Evolutionary conservation across 2,113 vertebrate species (phyloP).

Genomic region (Ceyx melanurus): DNA sequence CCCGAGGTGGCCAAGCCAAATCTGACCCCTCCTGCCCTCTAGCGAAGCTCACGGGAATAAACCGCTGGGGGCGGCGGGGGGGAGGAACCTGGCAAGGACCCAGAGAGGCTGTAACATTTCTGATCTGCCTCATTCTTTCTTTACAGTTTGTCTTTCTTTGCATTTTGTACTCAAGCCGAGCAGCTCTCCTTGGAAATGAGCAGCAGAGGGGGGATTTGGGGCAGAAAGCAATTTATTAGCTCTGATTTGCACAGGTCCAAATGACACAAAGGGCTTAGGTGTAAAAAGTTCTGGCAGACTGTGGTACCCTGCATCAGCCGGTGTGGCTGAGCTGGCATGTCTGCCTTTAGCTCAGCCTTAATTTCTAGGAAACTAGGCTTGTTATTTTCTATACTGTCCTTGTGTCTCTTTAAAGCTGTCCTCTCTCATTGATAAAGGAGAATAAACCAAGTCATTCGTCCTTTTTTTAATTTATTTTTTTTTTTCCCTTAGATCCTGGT

Average conservation of each 20-base stretch:
- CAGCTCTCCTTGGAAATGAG: neutral
- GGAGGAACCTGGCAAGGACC: neutral
- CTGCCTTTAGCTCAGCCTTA: neutral
- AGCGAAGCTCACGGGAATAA: neutral
- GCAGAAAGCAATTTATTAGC: neutral
- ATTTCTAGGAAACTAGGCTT: neutral
- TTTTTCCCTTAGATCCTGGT: neutral
- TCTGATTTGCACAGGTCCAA: neutral
- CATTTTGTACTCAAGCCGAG: neutral
- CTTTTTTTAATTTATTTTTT: neutral
- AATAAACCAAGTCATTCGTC: neutral
- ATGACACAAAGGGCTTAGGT: neutral
- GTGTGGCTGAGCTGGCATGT: neutral
- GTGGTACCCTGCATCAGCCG: fast-evolving
- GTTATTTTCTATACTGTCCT: neutral
- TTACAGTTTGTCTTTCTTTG: neutral
- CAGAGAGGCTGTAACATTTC: neutral
- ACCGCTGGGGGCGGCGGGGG: neutral
- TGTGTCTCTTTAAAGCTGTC: neutral
- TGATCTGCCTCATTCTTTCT: neutral
- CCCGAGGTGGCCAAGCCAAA: fast-evolving
- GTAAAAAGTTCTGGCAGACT: neutral
- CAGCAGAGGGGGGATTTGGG: neutral
- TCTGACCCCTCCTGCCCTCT: neutral
- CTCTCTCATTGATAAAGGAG: neutral